phyloP scores from a whole-genome alignment of 2,888 invertebrate species.

The Idaea straminata region DNA sequence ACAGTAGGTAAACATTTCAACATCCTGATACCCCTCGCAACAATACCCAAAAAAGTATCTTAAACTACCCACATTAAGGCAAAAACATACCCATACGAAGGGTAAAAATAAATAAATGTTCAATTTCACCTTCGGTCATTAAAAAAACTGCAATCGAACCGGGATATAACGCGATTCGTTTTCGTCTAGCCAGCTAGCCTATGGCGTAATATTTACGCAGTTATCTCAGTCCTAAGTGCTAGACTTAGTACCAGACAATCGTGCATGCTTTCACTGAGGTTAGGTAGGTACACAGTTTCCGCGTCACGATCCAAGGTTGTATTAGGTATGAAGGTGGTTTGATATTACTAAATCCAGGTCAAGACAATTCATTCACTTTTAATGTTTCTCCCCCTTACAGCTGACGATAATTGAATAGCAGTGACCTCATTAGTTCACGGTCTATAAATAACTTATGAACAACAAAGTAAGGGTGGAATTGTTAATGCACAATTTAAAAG shows the following conservation, averaged over 20 bases:
- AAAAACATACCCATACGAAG: no score
- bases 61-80: no score
- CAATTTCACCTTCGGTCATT: background rate
- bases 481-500: slow-evolving; percentile 13
- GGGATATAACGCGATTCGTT: background rate
- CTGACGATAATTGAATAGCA: slow-evolving; percentile 60
- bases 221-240: slow-evolving; percentile 6
- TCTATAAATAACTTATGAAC: slow-evolving; percentile 43
- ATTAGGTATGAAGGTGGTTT: slow-evolving; percentile 56
- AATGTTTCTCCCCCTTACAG: slow-evolving; percentile 54
- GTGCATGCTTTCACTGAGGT: slow-evolving; percentile 14
- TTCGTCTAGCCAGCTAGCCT: slow-evolving; percentile 9
- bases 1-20: no score
- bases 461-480: slow-evolving; percentile 25
- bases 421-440: slow-evolving; percentile 57
- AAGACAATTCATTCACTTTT: slow-evolving; percentile 72
- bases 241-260: slow-evolving; percentile 58
- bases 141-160: background rate
- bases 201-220: background rate
- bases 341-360: slow-evolving; percentile 71
- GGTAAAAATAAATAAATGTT: no score
- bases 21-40: no score
- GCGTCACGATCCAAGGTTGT: slow-evolving; percentile 76
- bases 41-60: no score
- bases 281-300: slow-evolving; percentile 48